Conservation (phyloP, 2,797 vertebrate genomes). For the Falco biarmicus region DNA sequence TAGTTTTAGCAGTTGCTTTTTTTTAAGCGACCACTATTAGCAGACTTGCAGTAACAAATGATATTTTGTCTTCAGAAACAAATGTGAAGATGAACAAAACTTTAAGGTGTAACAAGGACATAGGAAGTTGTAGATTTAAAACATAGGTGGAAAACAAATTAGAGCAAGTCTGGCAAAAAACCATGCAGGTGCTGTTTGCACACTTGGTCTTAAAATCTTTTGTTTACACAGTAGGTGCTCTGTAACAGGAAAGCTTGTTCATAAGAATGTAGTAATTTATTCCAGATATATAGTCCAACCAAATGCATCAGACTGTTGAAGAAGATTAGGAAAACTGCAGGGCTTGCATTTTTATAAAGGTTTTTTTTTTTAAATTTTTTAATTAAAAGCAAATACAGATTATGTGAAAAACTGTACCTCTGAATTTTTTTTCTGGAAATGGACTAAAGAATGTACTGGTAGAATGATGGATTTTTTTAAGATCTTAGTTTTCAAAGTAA, state of each 20-base stretch:
- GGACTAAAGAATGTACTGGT: not conserved
- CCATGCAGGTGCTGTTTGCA: not conserved
- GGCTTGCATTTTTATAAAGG: not conserved
- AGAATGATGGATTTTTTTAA: fast-evolving
- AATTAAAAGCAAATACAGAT: not conserved
- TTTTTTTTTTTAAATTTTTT: not conserved
- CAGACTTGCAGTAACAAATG: not conserved
- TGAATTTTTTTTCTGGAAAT: not conserved
- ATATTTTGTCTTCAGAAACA: not conserved
- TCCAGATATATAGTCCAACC: not conserved
- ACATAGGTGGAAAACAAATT: not conserved
- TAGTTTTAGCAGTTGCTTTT: not conserved
- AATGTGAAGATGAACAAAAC: not conserved
- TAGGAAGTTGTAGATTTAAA: not conserved
- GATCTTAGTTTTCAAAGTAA: not conserved
- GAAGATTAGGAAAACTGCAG: not conserved
- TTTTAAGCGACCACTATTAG: not conserved
- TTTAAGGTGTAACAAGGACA: not conserved
- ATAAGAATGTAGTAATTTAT: not conserved
- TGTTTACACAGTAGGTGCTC: not conserved
- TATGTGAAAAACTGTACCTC: not conserved
- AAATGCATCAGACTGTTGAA: not conserved
- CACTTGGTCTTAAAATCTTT: not conserved
- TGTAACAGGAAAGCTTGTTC: not conserved
- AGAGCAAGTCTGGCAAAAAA: not conserved